Percentiles rank a stretch among this genome's conserved stretches.
These are phyloP conservation scores for Solea solea DNA, from an alignment of 2,113 vertebrate genomes.

Conservation along the genomic window DNA sequence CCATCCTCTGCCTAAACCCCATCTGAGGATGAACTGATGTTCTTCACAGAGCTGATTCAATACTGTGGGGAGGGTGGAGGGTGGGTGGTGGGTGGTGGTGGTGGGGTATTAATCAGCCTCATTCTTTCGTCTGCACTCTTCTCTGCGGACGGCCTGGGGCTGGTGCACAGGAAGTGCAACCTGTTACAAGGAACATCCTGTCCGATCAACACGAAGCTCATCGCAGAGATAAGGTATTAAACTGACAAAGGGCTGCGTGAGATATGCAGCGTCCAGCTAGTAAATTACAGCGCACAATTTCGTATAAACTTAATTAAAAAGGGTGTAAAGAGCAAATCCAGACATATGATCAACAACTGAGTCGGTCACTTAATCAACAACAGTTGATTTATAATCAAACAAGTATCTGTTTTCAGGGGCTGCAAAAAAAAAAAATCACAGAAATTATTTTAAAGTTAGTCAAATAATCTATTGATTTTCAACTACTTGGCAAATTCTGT, in stretches of 20 bases:
- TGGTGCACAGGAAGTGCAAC: slow-evolving; percentile 51
- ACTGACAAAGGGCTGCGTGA: background rate
- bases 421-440: too few species aligned
- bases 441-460: too few species aligned
- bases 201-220: slow-evolving; percentile 34
- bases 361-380: too few species aligned
- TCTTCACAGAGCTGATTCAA: slow-evolving; percentile 26
- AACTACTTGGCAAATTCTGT: too few species aligned
- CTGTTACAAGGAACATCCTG: slow-evolving; percentile 43
- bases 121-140: background rate
- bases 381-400: too few species aligned
- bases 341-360: too few species aligned
- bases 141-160: slow-evolving; percentile 3
- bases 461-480: too few species aligned
- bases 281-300: background rate
- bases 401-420: too few species aligned
- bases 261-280: background rate
- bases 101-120: slow-evolving; percentile 5
- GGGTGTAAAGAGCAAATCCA: background rate
- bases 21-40: slow-evolving; percentile 14
- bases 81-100: background rate
- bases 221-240: background rate
- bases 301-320: background rate
- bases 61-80: slow-evolving; percentile 6
- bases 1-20: slow-evolving; percentile 25